Conservation (phyloP, 2,888 invertebrate species). For the Conomelus anceps region DNA sequence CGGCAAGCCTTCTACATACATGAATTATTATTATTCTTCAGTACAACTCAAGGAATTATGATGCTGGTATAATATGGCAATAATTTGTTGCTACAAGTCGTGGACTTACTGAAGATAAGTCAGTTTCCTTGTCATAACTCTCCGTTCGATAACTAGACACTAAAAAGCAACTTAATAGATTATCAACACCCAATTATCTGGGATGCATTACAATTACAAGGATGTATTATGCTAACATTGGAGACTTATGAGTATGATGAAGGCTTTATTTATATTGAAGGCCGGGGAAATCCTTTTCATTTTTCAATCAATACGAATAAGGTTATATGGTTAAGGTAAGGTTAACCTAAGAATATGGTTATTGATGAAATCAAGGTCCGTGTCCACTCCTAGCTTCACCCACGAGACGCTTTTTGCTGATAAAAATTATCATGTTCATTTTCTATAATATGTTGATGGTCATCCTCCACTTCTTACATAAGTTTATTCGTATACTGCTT, state of each 20-base stretch:
- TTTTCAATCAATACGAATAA: not conserved
- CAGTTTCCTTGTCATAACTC: constrained; percentile 12
- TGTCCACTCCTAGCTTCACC: not conserved
- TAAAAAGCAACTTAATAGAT: not conserved
- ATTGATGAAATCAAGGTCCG: not conserved
- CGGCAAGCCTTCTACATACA: not conserved
- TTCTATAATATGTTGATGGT: not conserved
- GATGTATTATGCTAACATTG: not conserved
- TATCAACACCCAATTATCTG: not conserved
- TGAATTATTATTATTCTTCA: too few relatives aligned
- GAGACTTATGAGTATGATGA: not conserved
- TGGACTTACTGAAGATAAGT: constrained; percentile 4
- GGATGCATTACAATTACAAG: not conserved
- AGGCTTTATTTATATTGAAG: not conserved
- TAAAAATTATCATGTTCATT: not conserved
- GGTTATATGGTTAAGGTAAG: too few relatives aligned
- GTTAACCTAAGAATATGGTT: too few relatives aligned
- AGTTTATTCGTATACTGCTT: not conserved
- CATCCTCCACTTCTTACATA: not conserved
- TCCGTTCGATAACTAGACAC: not conserved
- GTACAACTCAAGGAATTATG: constrained; percentile 3
- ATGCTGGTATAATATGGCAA: constrained; percentile 15
- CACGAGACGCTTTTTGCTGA: not conserved
- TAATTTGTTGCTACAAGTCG: constrained; percentile 17
- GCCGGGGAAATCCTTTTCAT: not conserved